Percentiles rank a stretch among this genome's conserved stretches.
Evolutionary conservation across 2,113 vertebrate genomes (phyloP).

Genomic region (Columba janthina): DNA sequence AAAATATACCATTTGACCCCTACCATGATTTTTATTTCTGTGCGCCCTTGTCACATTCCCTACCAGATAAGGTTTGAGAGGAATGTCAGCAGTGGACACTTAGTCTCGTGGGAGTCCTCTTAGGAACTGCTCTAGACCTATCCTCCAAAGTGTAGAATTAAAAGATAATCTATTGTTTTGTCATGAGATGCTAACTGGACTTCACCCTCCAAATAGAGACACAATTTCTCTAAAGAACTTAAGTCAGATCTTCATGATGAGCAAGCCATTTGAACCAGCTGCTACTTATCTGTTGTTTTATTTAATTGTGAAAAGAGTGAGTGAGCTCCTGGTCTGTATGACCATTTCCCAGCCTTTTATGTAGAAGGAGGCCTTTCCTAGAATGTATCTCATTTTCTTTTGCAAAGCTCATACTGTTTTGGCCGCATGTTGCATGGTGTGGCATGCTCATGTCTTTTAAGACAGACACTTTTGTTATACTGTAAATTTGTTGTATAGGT

Average conservation of each 20-base stretch:
- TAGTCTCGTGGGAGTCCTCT: not conserved
- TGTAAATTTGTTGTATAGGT: too few species aligned
- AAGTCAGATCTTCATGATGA: not conserved
- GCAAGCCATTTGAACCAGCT: not conserved
- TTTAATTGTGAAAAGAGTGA: not conserved
- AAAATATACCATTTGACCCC: not conserved
- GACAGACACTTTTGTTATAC: not conserved
- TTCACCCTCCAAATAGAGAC: not conserved
- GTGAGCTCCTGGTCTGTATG: not conserved
- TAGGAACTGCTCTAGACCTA: not conserved
- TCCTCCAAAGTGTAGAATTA: not conserved
- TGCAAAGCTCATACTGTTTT: not conserved
- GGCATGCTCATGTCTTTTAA: not conserved
- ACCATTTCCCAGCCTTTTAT: not conserved
- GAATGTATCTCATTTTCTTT: not conserved
- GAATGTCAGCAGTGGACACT: not conserved
- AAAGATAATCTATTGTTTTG: not conserved
- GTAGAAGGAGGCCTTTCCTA: not conserved
- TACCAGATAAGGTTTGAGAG: not conserved
- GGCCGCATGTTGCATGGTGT: not conserved
- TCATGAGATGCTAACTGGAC: not conserved
- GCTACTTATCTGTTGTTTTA: not conserved
- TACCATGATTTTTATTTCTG: not conserved
- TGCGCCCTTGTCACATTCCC: not conserved
- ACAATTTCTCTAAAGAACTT: not conserved